These are phyloP conservation scores for Halictus rubicundus DNA, from an alignment of 1,140 invertebrate genomes.

Conservation along the genomic window DNA sequence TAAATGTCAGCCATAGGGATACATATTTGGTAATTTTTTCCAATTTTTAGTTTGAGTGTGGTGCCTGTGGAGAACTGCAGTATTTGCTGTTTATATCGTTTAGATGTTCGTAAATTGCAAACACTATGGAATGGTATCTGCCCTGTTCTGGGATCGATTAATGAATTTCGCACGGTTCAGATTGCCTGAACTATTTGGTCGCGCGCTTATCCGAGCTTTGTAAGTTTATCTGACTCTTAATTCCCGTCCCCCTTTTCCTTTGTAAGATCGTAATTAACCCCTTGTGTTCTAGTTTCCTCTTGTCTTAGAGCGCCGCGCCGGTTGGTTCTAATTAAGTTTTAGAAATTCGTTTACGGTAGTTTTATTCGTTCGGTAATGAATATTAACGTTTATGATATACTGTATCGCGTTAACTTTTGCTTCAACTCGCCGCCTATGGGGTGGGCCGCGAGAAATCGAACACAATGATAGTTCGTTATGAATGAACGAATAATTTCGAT, in stretches of 20 bases:
- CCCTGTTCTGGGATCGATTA: neutral
- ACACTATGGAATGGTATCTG: neutral
- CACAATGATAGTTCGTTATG: too few relatives aligned
- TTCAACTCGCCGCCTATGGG: neutral
- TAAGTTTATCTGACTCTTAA: constrained; percentile 10
- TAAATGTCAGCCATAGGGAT: too few relatives aligned
- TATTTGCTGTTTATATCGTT: too few relatives aligned
- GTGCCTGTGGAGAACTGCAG: too few relatives aligned
- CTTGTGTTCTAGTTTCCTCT: neutral
- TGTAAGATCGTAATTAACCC: constrained; percentile 5
- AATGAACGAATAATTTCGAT: too few relatives aligned
- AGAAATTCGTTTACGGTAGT: neutral
- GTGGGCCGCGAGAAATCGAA: neutral
- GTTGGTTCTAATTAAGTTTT: neutral
- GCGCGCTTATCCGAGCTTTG: neutral
- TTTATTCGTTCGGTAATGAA: neutral
- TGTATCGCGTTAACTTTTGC: neutral
- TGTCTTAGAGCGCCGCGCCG: neutral
- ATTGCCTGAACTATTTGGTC: constrained; percentile 5
- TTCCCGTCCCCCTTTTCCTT: neutral
- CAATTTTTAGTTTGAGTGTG: too few relatives aligned
- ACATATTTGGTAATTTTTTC: too few relatives aligned
- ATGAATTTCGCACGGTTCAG: neutral
- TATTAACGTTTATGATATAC: neutral
- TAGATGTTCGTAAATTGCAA: neutral